These are phyloP conservation scores for Odontophorus gujanensis DNA, from an alignment of 2,113 vertebrate species.

Conservation along the genomic window DNA sequence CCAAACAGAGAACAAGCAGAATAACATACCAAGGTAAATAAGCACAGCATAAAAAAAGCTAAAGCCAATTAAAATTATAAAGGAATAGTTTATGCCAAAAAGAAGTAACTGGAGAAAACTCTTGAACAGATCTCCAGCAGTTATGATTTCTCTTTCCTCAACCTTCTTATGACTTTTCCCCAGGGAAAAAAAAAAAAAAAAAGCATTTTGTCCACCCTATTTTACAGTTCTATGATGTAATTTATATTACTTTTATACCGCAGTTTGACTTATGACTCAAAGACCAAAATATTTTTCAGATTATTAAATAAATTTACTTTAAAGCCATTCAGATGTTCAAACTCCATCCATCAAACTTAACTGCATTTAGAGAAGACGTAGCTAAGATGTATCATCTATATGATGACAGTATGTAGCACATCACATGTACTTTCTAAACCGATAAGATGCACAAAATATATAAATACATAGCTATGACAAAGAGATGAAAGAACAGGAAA, in stretches of 20 bases:
- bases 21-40: not conserved
- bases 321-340: not conserved
- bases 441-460: not conserved
- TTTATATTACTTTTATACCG: not conserved
- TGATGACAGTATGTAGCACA: not conserved
- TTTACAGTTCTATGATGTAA: not conserved
- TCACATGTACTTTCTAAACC: not conserved
- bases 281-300: not conserved
- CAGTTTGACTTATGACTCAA: not conserved
- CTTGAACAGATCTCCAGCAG: not conserved
- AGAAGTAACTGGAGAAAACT: not conserved
- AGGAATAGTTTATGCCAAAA: not conserved
- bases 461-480: not conserved
- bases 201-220: not conserved
- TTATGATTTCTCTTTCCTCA: not conserved
- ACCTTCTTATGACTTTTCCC: not conserved
- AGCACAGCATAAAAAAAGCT: not conserved
- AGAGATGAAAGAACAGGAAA: not conserved
- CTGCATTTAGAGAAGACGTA: not conserved
- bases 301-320: not conserved
- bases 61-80: not conserved
- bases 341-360: not conserved
- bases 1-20: conserved; percentile 1
- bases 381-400: not conserved
- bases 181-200: not conserved